Base-by-base conservation (phyloP, 2,888 invertebrate genomes). In the Mylabris sibirica region DNA sequence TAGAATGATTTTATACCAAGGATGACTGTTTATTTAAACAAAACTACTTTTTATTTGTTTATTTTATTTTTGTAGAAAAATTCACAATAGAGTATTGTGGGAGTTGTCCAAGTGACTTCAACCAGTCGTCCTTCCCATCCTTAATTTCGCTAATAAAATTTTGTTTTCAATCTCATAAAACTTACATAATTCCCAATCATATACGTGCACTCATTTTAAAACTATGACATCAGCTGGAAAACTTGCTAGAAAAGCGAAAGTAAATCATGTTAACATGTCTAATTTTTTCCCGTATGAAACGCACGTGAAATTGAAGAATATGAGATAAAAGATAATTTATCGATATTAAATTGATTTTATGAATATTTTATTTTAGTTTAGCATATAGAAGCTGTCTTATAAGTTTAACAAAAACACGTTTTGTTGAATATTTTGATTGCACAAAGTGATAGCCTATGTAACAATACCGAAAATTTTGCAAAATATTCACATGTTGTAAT, bases 1-100 rank as follows among this genome's bases (percentile, higher is more conserved):
- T 17, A 14, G 38, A 38, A 44, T 11, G 44, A 44, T 44, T 44
- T n/a, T 44, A 17, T 44, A 8, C n/a, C 44, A 44, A 44, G 44
- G 64, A 53, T 64, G 64, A 57, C 57, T 49, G 22, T 41, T 49
- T 41, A 11, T 24, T 63, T 53, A 17, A 14, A n/a, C 8, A 20
- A 22, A 20, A 17, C 8, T 49, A 20, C 20, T 49, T 20, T 49
- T 49, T 20, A 11, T 49, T 49, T 49, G 1, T 44, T n/a, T 44
- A 8, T 8, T 30, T 30, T 30, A 30, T 30, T 30, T 30, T 30
- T 30, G 12, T 17, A 44, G 6, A 44, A 44, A 17, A 44, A 44
- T 17, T 44, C 38, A n/a, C n/a, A 44, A 44, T 59, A 30, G 24
- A 30, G 30, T 9, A 22, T 59, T 59, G 24, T 30, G 60, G 60